Evolutionary conservation across 2,888 invertebrate species (phyloP), one percentile per base, ranked within the genome.

Genomic region (Parnassius mnemosyne): DNA sequence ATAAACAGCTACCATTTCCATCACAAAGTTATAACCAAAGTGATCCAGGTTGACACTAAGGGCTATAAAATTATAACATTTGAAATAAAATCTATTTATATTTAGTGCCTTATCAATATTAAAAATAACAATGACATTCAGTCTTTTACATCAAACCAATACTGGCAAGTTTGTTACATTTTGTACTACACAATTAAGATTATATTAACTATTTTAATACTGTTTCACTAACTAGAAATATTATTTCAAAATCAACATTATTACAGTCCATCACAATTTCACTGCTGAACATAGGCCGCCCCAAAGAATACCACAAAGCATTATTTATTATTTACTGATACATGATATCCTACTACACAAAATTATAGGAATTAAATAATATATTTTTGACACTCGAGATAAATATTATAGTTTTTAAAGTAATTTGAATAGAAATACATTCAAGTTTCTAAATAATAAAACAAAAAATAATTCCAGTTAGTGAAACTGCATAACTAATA

Each of bases 111-210:
- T 80, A 83, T 73, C 76, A 74, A 77, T 76, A 80, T 76, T 78
- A 81, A 83, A 81, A 84, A 82, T 85, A 88, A 87, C 83, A 86
- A 83, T 82, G 89, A 90, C 88, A 85, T 87, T 91, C 91, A 91
- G 91, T 91, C 91, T 91, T 89, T 86, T 87, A 85, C 76, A 88
- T 87, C 80, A 85, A 90, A 89, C 91, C 91, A 91, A 91, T 91
- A 91, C 90, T 91, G 91, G 91, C 91, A 91, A 91, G 90, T 89
- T 89, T 86, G 84, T 89, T 89, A 84, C 76, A 87, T 83, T 89
- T 91, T 91, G 91, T 91, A 91, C 91, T 90, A 89, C 88, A 84
- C 83, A 87, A 87, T 84, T 77, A 83, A 83, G 78, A 54, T 82
- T 73, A 71, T 77, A 77, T 81, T 79, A 74, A 74, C 76, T 77